Evolutionary conservation across 2,113 vertebrate species (phyloP).

Genomic region (Indicator indicator): DNA sequence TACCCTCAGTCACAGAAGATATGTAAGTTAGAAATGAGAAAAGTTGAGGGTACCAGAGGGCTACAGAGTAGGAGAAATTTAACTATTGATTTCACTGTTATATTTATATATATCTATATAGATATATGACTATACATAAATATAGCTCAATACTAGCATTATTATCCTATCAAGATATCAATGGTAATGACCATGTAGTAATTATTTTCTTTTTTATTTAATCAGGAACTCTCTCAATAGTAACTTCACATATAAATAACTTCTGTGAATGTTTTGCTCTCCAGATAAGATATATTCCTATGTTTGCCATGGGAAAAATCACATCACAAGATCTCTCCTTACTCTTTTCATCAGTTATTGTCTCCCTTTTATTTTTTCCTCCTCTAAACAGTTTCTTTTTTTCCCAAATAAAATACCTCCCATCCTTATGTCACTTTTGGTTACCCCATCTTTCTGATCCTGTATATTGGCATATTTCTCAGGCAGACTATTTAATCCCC

Average conservation of each 20-base stretch:
- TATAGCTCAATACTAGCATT: too few species aligned
- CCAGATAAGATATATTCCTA: neutral
- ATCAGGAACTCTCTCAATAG: neutral
- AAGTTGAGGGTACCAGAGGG: neutral
- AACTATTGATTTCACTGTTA: neutral
- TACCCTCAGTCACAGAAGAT: fast-evolving
- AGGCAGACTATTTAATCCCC: neutral
- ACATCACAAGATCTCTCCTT: neutral
- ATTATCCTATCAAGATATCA: neutral
- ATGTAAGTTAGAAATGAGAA: neutral
- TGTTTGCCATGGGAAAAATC: neutral
- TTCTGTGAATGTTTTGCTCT: neutral
- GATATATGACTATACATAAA: too few species aligned
- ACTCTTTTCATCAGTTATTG: neutral
- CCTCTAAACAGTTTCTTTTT: neutral
- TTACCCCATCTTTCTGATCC: neutral
- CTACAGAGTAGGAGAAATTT: neutral
- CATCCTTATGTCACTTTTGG: neutral
- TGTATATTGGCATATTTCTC: neutral
- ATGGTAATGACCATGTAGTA: neutral
- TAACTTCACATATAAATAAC: neutral
- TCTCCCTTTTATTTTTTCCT: neutral
- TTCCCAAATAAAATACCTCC: neutral
- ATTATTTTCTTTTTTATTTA: neutral
- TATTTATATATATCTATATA: too few species aligned